Evolutionary conservation across 2,113 vertebrate genomes (phyloP).

Genomic region (Galemys pyrenaicus): DNA sequence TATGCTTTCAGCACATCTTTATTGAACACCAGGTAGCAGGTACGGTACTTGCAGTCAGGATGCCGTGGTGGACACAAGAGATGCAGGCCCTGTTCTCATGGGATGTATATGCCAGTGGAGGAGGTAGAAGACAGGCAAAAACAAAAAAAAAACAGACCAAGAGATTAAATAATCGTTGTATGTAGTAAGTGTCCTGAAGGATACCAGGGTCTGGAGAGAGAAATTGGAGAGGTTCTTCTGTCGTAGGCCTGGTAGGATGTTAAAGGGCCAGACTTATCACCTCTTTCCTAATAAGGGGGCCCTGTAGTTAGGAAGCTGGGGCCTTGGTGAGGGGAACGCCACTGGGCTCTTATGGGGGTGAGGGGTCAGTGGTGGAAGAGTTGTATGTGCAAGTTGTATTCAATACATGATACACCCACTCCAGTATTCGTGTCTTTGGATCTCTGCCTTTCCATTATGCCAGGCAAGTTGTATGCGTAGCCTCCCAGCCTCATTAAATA

Average conservation of each 20-base stretch:
- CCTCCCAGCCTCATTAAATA: neutral
- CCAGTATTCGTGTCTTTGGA: neutral
- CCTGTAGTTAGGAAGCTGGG: neutral
- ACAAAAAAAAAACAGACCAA: neutral
- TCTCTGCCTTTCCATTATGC: neutral
- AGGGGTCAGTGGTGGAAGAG: neutral
- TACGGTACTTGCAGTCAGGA: neutral
- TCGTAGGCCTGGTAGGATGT: neutral
- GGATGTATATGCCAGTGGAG: neutral
- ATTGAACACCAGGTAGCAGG: neutral
- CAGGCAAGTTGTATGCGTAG: neutral
- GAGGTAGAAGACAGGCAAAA: neutral
- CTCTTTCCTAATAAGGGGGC: neutral
- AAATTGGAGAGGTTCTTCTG: neutral
- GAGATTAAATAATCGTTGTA: neutral
- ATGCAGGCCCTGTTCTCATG: neutral
- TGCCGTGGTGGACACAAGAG: neutral
- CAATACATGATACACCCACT: neutral
- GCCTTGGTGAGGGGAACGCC: neutral
- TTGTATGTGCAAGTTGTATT: neutral
- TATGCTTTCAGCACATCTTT: neutral
- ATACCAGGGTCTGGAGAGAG: neutral
- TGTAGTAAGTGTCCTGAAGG: neutral
- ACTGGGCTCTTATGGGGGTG: neutral
- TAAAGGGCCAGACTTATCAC: neutral